A percentile compares a stretch with the other conserved stretches of the same genome.
Conservation (phyloP, 2,797 vertebrate genomes). For the Rhynchotus rufescens region DNA sequence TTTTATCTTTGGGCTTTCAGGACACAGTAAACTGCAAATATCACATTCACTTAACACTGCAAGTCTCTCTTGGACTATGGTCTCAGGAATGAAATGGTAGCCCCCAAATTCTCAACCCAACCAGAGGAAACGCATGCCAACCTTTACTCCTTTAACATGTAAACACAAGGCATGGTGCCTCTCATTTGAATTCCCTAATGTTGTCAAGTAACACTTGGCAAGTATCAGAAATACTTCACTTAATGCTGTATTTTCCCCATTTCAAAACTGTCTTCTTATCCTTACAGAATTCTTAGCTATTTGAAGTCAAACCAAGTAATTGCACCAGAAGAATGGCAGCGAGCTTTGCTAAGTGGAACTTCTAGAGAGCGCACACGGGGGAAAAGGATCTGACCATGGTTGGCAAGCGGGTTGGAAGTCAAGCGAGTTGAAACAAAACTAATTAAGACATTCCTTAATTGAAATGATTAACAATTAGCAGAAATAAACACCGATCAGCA, state of each 20-base stretch:
- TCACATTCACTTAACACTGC: constrained; percentile 41
- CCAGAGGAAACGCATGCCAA: background rate
- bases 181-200: background rate
- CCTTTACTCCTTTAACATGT: constrained; percentile 16
- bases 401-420: background rate
- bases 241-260: background rate
- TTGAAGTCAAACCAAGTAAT: constrained; percentile 16
- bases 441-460: constrained; percentile 52
- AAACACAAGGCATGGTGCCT: constrained; percentile 60
- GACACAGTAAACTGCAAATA: constrained; percentile 6
- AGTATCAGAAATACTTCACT: constrained; percentile 50
- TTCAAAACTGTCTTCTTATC: background rate
- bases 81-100: background rate
- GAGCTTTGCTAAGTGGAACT: constrained; percentile 42
- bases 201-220: constrained; percentile 54
- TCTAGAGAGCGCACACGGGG: constrained; percentile 6
- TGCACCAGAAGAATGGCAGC: constrained; percentile 32
- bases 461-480: constrained; percentile 50
- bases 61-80: background rate
- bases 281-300: background rate
- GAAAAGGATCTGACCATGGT: background rate
- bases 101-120: background rate
- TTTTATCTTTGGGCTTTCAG: constrained; percentile 20
- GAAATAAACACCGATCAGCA: constrained; percentile 9
- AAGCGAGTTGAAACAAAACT: constrained; percentile 29